These are phyloP conservation scores for Sebastes iracundus DNA, from an alignment of 2,797 vertebrate genomes.

Conservation along the genomic window DNA sequence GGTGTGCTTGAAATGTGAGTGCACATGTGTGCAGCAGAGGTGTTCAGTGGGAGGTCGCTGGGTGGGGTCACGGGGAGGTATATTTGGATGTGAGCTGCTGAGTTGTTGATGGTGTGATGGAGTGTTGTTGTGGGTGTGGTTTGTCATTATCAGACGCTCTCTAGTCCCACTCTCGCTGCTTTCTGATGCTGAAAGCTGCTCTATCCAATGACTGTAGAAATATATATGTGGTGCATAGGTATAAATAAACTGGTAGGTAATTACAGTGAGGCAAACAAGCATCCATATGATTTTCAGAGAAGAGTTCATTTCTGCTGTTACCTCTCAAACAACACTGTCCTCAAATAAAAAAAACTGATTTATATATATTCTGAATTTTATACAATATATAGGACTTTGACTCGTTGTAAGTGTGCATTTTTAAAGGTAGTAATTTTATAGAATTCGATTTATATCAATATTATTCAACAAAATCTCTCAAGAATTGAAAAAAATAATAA, in stretches of 20 bases:
- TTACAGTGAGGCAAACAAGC: not conserved
- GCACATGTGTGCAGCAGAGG: slow-evolving; percentile 63
- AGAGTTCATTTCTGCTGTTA: not conserved
- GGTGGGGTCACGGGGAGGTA: slow-evolving; percentile 40
- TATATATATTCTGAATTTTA: not conserved
- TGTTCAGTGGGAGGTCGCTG: slow-evolving; percentile 56
- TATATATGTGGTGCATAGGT: not conserved
- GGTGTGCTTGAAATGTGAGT: slow-evolving; percentile 71
- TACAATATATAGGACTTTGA: not conserved
- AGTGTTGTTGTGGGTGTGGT: slow-evolving; percentile 72
- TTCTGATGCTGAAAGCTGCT: not conserved
- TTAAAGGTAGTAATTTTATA: not conserved
- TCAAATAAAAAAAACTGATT: not conserved
- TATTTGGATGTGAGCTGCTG: slow-evolving; percentile 53
- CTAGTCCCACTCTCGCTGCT: slow-evolving; percentile 66
- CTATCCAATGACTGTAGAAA: not conserved
- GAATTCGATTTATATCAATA: not conserved
- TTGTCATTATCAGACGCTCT: slow-evolving; percentile 70
- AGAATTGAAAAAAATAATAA: not conserved
- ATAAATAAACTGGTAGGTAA: not conserved
- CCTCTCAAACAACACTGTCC: not conserved
- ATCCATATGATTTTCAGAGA: not conserved
- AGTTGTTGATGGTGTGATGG: slow-evolving; percentile 66
- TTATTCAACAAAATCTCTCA: not conserved
- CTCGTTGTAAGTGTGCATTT: not conserved